These are phyloP conservation scores for Plemyria rubiginata DNA, from an alignment of 2,888 invertebrate species.

Conservation along the genomic window DNA sequence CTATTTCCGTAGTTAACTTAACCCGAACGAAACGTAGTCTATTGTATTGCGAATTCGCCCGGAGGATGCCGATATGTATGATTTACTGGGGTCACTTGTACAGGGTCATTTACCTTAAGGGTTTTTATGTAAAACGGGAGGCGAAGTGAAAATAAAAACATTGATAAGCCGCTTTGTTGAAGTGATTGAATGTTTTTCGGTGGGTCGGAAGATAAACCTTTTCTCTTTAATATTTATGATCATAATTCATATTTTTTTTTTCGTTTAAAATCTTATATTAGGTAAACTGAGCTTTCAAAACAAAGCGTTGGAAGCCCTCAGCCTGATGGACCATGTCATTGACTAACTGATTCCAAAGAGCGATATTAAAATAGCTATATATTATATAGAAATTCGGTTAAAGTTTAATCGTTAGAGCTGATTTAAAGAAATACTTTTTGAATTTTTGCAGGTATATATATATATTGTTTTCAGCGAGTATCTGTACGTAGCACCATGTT, in stretches of 20 bases:
- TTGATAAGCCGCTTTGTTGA: conserved; percentile 30
- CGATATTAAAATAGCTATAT: too few species aligned
- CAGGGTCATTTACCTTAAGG: conserved; percentile 26
- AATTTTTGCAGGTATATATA: too few species aligned
- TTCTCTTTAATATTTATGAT: conserved; percentile 4
- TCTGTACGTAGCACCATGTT: too few species aligned
- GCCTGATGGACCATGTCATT: too few species aligned
- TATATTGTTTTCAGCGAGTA: too few species aligned
- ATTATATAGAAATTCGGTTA: too few species aligned
- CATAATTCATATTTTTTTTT: not conserved
- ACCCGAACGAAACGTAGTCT: conserved; percentile 8
- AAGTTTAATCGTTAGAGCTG: too few species aligned
- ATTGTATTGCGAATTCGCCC: conserved; percentile 5
- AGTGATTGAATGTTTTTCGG: conserved; percentile 25
- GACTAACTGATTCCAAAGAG: too few species aligned
- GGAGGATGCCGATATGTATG: conserved; percentile 17
- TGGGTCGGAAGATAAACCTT: conserved; percentile 15
- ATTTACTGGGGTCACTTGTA: conserved; percentile 23
- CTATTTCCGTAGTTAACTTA: conserved; percentile 1
- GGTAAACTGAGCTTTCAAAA: too few species aligned
- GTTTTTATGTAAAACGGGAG: conserved; percentile 30
- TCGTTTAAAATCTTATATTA: too few species aligned
- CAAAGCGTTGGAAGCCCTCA: too few species aligned
- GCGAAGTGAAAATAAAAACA: conserved; percentile 29
- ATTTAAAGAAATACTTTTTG: too few species aligned